Conservation (phyloP, 2,888 invertebrate genomes). For the Agrotis segetum region DNA sequence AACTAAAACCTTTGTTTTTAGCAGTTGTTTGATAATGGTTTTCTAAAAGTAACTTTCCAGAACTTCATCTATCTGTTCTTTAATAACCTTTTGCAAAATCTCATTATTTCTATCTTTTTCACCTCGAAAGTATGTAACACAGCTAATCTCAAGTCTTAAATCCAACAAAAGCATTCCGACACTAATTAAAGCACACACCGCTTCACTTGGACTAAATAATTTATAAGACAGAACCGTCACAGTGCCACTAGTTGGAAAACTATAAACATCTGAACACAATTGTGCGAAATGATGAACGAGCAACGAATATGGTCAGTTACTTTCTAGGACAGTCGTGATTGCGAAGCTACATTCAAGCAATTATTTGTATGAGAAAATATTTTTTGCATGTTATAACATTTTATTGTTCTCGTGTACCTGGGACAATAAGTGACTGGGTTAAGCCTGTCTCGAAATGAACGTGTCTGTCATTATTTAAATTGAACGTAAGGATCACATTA, state of each 20-base stretch:
- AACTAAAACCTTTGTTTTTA: background rate
- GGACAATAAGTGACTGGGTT: conserved; percentile 35
- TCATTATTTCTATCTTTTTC: background rate
- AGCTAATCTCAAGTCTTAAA: conserved; percentile 20
- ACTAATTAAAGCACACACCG: conserved; percentile 42
- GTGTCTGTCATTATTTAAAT: conserved; percentile 54
- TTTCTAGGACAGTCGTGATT: conserved; percentile 78
- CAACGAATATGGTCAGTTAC: conserved; percentile 74
- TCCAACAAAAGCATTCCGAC: conserved; percentile 43
- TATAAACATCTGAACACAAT: conserved; percentile 61
- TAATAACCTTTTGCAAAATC: background rate
- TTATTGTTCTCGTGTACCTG: conserved; percentile 54
- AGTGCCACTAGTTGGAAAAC: conserved; percentile 51
- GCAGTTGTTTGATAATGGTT: background rate
- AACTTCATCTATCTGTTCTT: background rate
- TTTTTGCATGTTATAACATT: conserved; percentile 60
- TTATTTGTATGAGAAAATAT: conserved; percentile 74
- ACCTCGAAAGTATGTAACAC: conserved; percentile 5
- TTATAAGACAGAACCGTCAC: conserved; percentile 27
- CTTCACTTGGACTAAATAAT: conserved; percentile 37
- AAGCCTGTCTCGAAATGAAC: conserved; percentile 32
- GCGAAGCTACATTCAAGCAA: conserved; percentile 67
- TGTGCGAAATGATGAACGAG: conserved; percentile 69
- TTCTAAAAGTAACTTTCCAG: background rate
- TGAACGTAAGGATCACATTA: conserved; percentile 51